These are phyloP conservation scores for Brachymystax lenok DNA, from an alignment of 2,797 vertebrate species.

Conservation along the genomic window DNA sequence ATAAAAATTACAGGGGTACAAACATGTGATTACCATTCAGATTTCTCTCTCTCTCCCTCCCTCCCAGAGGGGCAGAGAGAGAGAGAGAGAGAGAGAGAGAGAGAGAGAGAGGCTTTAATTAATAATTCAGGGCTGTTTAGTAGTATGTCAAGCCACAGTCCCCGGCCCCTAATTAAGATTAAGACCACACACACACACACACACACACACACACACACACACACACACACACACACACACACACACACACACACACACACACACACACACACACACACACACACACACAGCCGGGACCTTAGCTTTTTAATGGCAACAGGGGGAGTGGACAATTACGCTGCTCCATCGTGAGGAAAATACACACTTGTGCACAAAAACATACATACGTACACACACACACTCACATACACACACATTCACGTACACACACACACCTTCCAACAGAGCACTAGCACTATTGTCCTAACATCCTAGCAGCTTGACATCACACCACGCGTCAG, in stretches of 20 bases:
- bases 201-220: no score
- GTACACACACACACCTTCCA: no score
- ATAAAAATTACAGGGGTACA: conserved; percentile 57
- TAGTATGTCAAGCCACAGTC: conserved; percentile 35
- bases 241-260: neutral
- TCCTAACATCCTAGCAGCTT: no score
- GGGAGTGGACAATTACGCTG: neutral
- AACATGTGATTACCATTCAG: conserved; percentile 64
- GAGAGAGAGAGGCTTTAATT: conserved; percentile 31
- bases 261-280: no score
- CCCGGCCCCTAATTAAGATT: conserved; percentile 60
- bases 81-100: no score
- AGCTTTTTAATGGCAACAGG: neutral
- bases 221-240: neutral
- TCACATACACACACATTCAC: no score
- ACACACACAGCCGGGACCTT: no score
- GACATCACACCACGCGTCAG: no score
- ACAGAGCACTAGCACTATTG: neutral
- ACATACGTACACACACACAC: no score
- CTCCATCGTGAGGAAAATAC: neutral
- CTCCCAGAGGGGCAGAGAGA: conserved; percentile 10
- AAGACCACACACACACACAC: conserved; percentile 27
- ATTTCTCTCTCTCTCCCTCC: conserved; percentile 23
- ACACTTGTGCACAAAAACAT: neutral
- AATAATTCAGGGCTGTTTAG: conserved; percentile 59